phyloP scores from a whole-genome alignment of 2,113 vertebrate genomes.

The Ictidomys tridecemlineatus region DNA sequence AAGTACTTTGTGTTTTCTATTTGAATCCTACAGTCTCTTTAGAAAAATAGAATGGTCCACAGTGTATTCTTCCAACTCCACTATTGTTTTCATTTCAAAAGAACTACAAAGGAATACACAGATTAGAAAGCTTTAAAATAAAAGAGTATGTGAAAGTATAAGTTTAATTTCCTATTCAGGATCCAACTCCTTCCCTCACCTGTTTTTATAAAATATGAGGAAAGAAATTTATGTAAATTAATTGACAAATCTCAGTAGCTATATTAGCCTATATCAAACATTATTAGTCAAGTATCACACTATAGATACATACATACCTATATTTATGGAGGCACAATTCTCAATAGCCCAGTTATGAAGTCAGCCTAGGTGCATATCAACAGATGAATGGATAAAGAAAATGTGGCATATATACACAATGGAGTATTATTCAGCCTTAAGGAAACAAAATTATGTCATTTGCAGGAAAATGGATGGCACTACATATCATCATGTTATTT shows the following conservation, averaged over 20 bases:
- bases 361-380: neutral
- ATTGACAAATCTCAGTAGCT: neutral
- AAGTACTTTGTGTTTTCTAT: neutral
- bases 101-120: neutral
- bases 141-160: neutral
- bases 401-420: neutral
- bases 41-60: neutral
- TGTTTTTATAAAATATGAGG: neutral
- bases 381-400: neutral
- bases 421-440: neutral
- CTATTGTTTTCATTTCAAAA: constrained; percentile 17
- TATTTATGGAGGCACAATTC: neutral
- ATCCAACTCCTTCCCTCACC: neutral
- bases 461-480: neutral
- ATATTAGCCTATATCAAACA: neutral
- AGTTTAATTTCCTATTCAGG: neutral
- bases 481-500: neutral
- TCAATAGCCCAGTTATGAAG: neutral
- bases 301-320: neutral
- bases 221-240: constrained; percentile 34
- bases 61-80: neutral
- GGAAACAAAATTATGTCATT: neutral
- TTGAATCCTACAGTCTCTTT: neutral
- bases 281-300: neutral
- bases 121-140: constrained; percentile 11